phyloP scores from a whole-genome alignment of 2,888 invertebrate species.

The Trichogramma dendrolimi region DNA sequence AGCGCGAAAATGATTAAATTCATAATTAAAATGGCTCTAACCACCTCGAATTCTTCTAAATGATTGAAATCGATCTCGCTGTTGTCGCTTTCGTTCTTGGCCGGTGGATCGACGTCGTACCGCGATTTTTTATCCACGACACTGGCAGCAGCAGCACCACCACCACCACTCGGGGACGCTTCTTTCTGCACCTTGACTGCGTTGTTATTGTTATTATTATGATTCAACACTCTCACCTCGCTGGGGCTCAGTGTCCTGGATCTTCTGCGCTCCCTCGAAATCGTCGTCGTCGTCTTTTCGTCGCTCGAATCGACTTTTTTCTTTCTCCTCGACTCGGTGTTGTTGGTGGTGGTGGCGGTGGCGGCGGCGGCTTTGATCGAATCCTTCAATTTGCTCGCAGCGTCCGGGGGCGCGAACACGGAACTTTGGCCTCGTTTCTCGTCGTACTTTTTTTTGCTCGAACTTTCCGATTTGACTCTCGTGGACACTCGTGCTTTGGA shows the following conservation, averaged over 20 bases:
- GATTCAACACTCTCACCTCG: conserved; percentile 43
- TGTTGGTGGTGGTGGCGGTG: not conserved
- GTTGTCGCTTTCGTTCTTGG: conserved; percentile 21
- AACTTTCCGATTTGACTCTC: not conserved
- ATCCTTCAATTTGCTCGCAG: conserved; percentile 9
- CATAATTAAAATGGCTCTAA: not conserved
- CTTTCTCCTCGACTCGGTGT: not conserved
- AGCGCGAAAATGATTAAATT: not conserved
- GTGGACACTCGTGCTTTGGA: not conserved
- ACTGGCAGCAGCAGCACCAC: not conserved
- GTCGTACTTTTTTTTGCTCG: conserved; percentile 18
- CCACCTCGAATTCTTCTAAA: conserved; percentile 55
- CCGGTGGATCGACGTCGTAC: not conserved
- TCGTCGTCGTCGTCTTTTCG: conserved; percentile 3
- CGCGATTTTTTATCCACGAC: not conserved
- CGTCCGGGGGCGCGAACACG: conserved; percentile 39
- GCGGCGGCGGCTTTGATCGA: not conserved
- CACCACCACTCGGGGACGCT: not conserved
- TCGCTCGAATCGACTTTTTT: conserved; percentile 10
- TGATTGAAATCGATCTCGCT: conserved; percentile 43
- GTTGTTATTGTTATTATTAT: not conserved
- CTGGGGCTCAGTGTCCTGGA: conserved; percentile 47
- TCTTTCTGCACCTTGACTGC: not conserved
- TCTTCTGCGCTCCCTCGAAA: conserved; percentile 38
- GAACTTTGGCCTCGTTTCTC: conserved; percentile 44